A percentile compares a stretch with the other conserved stretches of the same genome.
These are phyloP conservation scores for Tyria jacobaeae DNA, from an alignment of 2,888 invertebrate genomes.

Conservation along the genomic window DNA sequence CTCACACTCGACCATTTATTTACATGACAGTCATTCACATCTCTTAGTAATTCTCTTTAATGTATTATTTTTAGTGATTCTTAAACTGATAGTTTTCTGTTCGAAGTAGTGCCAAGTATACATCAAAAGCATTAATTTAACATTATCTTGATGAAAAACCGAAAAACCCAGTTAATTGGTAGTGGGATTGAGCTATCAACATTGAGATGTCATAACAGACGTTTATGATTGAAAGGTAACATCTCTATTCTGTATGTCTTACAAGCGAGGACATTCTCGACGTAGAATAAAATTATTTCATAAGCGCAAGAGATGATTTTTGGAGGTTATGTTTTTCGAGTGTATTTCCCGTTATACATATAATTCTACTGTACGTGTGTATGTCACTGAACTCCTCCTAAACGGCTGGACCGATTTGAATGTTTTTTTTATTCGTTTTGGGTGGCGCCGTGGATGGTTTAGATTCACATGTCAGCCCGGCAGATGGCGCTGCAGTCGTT, in stretches of 20 bases:
- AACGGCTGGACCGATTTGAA: too few relatives aligned
- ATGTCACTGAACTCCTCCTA: too few relatives aligned
- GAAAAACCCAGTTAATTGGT: not conserved
- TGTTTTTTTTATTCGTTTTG: too few relatives aligned
- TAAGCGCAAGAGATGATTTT: too few relatives aligned
- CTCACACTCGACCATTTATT: not conserved
- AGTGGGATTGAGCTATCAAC: conserved; percentile 27
- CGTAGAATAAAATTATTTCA: not conserved
- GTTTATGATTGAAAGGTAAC: conserved; percentile 19
- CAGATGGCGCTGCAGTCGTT: too few relatives aligned
- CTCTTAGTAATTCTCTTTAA: not conserved
- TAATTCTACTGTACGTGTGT: too few relatives aligned
- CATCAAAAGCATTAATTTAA: not conserved
- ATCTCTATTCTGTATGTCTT: not conserved
- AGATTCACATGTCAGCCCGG: too few relatives aligned
- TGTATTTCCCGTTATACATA: too few relatives aligned
- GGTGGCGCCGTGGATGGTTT: too few relatives aligned
- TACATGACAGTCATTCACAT: not conserved
- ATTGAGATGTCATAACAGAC: conserved; percentile 42
- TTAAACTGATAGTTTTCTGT: not conserved
- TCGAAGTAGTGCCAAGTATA: not conserved
- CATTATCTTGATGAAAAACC: not conserved
- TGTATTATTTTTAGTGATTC: not conserved
- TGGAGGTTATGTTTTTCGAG: too few relatives aligned
- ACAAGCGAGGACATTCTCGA: not conserved